These are phyloP conservation scores for Subacronicta megacephala DNA, from an alignment of 2,888 invertebrate species.

Conservation along the genomic window DNA sequence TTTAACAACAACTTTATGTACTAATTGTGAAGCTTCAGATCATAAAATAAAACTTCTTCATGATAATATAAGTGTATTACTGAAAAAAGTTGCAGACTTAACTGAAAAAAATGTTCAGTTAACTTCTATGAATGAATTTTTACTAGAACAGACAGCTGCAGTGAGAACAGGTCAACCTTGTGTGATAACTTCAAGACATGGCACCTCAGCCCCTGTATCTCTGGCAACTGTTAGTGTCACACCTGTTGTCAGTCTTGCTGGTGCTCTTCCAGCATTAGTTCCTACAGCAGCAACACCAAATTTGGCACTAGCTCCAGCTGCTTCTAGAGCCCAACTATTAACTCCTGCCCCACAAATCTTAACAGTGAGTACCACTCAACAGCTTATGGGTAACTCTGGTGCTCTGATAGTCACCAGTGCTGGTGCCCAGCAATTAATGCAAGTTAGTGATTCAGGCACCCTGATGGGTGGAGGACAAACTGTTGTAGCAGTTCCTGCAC, in stretches of 20 bases:
- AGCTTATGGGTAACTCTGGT: slow-evolving; percentile 84
- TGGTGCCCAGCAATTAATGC: slow-evolving; percentile 86
- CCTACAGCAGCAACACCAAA: slow-evolving; percentile 81
- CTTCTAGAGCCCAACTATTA: slow-evolving; percentile 82
- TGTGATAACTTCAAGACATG: slow-evolving; percentile 85
- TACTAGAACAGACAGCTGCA: slow-evolving; percentile 81
- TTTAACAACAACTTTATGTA: slow-evolving; percentile 70
- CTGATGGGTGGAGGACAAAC: slow-evolving; percentile 86
- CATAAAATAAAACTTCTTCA: slow-evolving; percentile 83
- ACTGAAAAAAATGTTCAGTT: slow-evolving; percentile 84
- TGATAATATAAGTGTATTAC: slow-evolving; percentile 85
- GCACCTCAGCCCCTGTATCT: slow-evolving; percentile 84
- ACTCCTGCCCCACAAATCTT: slow-evolving; percentile 86
- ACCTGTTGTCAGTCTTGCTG: slow-evolving; percentile 84
- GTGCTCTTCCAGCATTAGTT: slow-evolving; percentile 80
- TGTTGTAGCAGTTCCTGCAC: slow-evolving; percentile 85
- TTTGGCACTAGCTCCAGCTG: slow-evolving; percentile 80
- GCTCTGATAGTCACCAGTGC: slow-evolving; percentile 86
- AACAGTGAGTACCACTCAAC: slow-evolving; percentile 86
- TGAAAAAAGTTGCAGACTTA: slow-evolving; percentile 83
- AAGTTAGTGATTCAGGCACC: slow-evolving; percentile 87
- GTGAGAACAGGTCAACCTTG: slow-evolving; percentile 82
- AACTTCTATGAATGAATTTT: slow-evolving; percentile 86
- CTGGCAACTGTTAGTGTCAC: slow-evolving; percentile 86
- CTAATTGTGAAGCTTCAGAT: slow-evolving; percentile 79